A percentile compares a stretch with the other conserved stretches of the same genome.
Evolutionary conservation across 1,140 invertebrate species (phyloP).

Genomic region (Bombus confusus): DNA sequence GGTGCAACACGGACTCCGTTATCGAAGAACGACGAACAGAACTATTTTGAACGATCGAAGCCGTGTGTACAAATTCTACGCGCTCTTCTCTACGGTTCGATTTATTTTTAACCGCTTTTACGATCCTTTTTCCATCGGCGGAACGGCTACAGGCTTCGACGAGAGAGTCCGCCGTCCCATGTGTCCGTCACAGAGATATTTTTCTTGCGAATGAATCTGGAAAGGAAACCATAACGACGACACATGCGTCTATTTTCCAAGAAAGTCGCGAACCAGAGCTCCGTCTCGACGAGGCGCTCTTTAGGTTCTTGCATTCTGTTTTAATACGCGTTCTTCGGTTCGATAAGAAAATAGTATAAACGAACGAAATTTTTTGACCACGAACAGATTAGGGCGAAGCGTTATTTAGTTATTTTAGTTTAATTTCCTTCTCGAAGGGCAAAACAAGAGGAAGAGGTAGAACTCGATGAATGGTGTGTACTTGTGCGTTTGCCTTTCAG

Average conservation of each 20-base stretch:
- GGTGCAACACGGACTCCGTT: neutral
- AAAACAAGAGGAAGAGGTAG: neutral
- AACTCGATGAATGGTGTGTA: conserved; percentile 11
- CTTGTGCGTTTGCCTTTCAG: conserved; percentile 32
- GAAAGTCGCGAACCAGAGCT: neutral
- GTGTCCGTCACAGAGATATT: conserved; percentile 24
- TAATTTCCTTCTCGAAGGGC: neutral
- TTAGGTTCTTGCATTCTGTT: no score
- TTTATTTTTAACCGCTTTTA: neutral
- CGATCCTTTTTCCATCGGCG: neutral
- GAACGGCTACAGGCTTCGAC: neutral
- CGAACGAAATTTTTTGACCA: neutral
- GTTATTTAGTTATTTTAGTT: conserved; percentile 5
- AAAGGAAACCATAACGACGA: neutral
- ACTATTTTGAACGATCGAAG: neutral
- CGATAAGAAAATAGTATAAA: neutral
- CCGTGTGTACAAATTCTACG: neutral
- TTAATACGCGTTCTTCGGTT: neutral
- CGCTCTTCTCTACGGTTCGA: conserved; percentile 18
- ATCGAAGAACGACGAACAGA: neutral
- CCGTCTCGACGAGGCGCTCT: neutral
- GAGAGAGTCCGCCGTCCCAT: neutral
- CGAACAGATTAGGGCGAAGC: neutral
- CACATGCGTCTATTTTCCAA: conserved; percentile 20
- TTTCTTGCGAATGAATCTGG: conserved; percentile 4